Evolutionary conservation across 1,140 invertebrate species (phyloP), one percentile per base, ranked within the genome.

Genomic region (Augochlora pura): DNA sequence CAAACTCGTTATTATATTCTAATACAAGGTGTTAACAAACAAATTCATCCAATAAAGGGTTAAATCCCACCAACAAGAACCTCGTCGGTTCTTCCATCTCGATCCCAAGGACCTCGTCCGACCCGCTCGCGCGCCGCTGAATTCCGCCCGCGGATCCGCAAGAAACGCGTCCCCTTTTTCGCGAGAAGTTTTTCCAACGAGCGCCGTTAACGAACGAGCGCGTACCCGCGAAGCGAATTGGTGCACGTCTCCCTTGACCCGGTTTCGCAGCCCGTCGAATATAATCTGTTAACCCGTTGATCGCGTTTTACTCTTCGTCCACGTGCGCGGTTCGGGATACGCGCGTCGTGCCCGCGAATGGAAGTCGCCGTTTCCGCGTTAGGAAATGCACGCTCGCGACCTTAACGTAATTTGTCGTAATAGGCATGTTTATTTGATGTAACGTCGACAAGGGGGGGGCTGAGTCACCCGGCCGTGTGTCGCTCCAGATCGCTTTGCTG

Each of bases 381-480:
- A 71, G 42, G 59, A 77, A 64, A 77, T 52, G 54, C 66, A 18
- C 23, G 32, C 60, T 21, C 27, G 60, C 68, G 69, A 72, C 60
- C 60, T 72, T 64, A 78, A 72, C 69, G 76, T 72, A 72, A 71
- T 72, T 78, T 54, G 60, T 72, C 68, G 46, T 78, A 78, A 78
- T 72, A 72, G 69, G 46, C 60, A 42, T 60, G 76, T 78, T 72
- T 78, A 54, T 72, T 78, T 64, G 69, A 78, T 64, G 76, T 78
- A 72, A 78, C 62, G 52, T 16, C 16, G 42, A 23, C 14, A 21
- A 46, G n/a, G n/a, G n/a, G n/a, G n/a, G n/a, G 66, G 6, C 54
- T 78, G 76, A 78, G 68, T 78, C 68, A 78, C 6, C 6, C 21
- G 25, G 14, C 32, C n/a, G n/a, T n/a, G n/a, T n/a, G 38, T 54